Evolutionary conservation across 2,888 invertebrate species (phyloP), one percentile per base, ranked within the genome.

Genomic region (Euzophera pinguis): DNA sequence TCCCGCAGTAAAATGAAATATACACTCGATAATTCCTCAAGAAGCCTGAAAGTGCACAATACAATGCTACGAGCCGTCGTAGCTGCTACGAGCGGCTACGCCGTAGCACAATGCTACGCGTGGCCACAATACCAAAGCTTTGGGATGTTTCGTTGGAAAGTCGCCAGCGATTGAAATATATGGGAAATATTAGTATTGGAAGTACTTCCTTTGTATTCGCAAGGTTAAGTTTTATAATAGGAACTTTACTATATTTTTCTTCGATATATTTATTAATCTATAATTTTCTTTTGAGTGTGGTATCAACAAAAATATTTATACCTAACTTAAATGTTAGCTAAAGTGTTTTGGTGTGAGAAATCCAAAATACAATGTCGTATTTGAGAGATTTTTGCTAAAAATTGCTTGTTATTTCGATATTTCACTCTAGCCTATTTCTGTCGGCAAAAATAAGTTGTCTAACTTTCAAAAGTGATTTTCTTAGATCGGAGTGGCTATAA

Each of bases 141-240:
- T 37, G 47, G 53, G 48, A 59, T 56, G 57, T 56, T 58, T 52
- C 54, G 53, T 60, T 66, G 64, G 65, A 66, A 61, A 52, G 43
- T 42, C 55, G 63, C 63, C 64, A 64, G 14, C 6, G 64, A 47
- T 52, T 53, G 12, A 54, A 58, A 62, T 64, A 63, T 60, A 63
- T 63, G 53, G 12, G 47, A 50, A 53, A 57, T 55, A 50, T 52
- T 41, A 47, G 22, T 41, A 39, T 53, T 51, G 29, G 16, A 16
- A 45, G 32, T 16, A 32, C 9, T 45, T 45, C 32, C 45, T 45
- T 45, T n/a, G 16, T 9, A 16, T 22, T 22, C 22, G 22, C 22
- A 22, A 22, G 22, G 22, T 22, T 22, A 22, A 22, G 22, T 22
- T 22, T 22, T 22, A 5, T 5, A 22, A 22, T 22, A 22, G 22